phyloP scores from a whole-genome alignment of 2,113 vertebrate species.

The Phainopepla nitens region DNA sequence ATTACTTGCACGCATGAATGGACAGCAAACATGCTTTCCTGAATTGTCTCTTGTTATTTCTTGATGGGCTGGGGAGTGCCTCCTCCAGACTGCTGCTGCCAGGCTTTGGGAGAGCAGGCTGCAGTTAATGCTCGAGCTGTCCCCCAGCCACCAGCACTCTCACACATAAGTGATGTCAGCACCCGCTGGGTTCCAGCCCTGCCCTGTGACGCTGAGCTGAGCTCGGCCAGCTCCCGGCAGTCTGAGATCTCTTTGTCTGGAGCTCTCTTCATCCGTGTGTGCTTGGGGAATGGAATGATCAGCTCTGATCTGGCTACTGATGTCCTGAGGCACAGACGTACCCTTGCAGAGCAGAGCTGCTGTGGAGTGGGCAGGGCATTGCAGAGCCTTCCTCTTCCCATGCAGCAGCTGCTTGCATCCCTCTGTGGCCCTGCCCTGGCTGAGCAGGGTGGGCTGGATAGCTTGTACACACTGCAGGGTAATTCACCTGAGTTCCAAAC shows the following conservation, averaged over 20 bases:
- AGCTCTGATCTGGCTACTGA: background rate
- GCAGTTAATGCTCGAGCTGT: background rate
- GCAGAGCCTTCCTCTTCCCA: background rate
- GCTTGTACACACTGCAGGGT: background rate
- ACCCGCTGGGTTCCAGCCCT: accelerated
- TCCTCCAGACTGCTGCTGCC: background rate
- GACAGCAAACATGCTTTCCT: background rate
- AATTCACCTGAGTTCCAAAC: background rate
- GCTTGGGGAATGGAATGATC: accelerated
- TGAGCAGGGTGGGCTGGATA: background rate
- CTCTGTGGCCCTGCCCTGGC: background rate
- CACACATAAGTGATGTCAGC: background rate
- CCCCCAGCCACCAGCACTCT: background rate
- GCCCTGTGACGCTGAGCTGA: background rate
- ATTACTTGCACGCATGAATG: background rate
- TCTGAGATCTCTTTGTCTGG: background rate
- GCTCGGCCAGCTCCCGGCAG: background rate
- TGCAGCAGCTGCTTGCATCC: background rate
- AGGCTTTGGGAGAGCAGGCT: background rate
- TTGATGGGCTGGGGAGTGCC: background rate
- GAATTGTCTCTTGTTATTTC: constrained; percentile 7
- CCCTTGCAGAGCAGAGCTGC: background rate
- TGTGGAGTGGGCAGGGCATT: too few species aligned
- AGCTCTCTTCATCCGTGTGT: background rate
- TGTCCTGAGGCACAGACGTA: accelerated